A percentile compares a stretch with the other conserved stretches of the same genome.
Conservation (phyloP, 2,113 vertebrate species). For the Chamaetylas fuelleborni region DNA sequence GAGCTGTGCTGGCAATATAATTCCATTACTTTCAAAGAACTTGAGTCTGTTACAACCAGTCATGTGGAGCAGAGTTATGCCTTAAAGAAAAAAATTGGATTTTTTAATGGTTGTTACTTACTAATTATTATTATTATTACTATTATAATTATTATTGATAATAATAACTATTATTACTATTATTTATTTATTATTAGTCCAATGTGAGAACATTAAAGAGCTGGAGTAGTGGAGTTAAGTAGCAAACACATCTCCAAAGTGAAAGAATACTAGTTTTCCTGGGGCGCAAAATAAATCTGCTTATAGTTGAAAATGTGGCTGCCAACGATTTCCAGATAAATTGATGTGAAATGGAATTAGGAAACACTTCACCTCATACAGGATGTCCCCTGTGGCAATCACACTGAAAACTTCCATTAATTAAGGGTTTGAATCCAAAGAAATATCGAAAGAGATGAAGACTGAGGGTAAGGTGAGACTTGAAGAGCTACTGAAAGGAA, state of each 20-base stretch:
- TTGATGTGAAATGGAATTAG: neutral
- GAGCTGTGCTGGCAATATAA: conserved; percentile 64
- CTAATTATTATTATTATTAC: neutral
- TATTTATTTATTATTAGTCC: neutral
- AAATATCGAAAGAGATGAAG: neutral
- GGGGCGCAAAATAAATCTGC: neutral
- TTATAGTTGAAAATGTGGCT: neutral
- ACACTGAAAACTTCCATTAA: neutral
- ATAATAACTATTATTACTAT: too few species aligned
- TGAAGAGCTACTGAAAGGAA: conserved; percentile 36
- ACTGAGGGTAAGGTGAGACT: neutral
- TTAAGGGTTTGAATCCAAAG: neutral
- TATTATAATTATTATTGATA: neutral
- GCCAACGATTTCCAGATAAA: neutral
- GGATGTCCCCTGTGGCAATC: neutral
- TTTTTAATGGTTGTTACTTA: neutral
- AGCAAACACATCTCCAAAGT: neutral
- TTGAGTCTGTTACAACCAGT: conserved; percentile 53
- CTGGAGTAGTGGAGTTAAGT: neutral
- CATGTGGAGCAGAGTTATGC: conserved; percentile 32
- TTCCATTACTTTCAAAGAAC: conserved; percentile 68
- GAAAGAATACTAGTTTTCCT: neutral
- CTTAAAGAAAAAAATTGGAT: conserved; percentile 1
- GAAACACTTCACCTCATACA: neutral
- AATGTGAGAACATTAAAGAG: neutral